Evolutionary conservation across 2,797 vertebrate species (phyloP), one percentile per base, ranked within the genome.

Genomic region (Rhinophrynus dorsalis): DNA sequence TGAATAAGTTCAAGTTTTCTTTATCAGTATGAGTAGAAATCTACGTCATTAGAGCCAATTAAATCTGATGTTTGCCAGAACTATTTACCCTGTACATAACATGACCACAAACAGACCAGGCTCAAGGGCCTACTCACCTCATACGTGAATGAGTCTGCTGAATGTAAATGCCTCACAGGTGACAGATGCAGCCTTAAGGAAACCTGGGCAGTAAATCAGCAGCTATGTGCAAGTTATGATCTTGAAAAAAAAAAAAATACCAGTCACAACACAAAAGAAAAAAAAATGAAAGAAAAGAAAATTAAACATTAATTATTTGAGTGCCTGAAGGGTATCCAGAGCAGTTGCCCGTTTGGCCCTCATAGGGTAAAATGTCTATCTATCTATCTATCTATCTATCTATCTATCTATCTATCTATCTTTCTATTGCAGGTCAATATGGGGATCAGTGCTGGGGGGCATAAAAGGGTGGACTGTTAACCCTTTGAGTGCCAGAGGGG

Each of bases 61-160:
- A 62, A 51, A 20, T 56, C n/a, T 72, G 69, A 72, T 59, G 45
- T 17, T 65, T 72, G 54, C 69, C 68, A 72, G 69, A 58, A 50
- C 29, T 52, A 51, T 65, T 65, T 65, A 32, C 27, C 38, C 44
- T 64, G 55, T 65, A 42, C 61, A 72, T 64, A 24, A 40, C 24
- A 26, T 59, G 42, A 64, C 61, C 57, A 72, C 44, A 58, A 58
- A 59, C 69, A 65, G 24, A 65, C 11, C 33, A 15, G 54, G 35
- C 54, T 54, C 54, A 32, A 44, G 45, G 45, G 44, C 58, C 60
- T 64, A 47, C 32, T 58, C 68, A 72, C 57, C 60, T 59, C 69
- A 27, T 18, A 59, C 3, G 6, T 3, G 35, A 29, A 32, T 4
- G 29, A 17, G 20, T 56, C 69, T 72, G 69, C 26, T 42, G 9